These are phyloP conservation scores for Turritopsis rubra DNA, from an alignment of 30 jellyfish, hydroid and myxozoan species.

Conservation along the genomic window DNA sequence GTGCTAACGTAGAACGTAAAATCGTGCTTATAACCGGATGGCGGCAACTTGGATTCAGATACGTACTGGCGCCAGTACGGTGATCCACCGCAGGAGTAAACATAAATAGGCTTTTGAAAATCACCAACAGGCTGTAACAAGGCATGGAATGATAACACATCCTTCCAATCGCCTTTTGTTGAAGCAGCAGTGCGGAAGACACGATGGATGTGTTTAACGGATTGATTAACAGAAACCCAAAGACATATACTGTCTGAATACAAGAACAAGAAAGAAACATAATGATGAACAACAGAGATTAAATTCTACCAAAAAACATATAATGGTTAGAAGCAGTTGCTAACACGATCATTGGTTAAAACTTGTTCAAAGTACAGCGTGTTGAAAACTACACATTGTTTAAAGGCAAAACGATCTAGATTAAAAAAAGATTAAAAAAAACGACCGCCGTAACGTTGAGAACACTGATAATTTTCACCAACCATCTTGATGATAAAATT, in stretches of 20 bases:
- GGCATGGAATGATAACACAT: conserved; percentile 62
- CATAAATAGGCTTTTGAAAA: conserved; percentile 50
- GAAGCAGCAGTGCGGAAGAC: conserved; percentile 69
- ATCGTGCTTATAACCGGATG: conserved; percentile 67
- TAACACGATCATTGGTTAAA: too few relatives aligned
- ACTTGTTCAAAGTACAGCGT: too few relatives aligned
- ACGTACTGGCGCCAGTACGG: conserved; percentile 96
- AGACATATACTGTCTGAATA: conserved; percentile 48
- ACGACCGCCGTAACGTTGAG: too few relatives aligned
- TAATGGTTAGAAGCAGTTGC: not conserved
- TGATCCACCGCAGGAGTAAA: conserved; percentile 79
- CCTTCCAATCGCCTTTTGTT: conserved; percentile 76
- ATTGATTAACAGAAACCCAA: conserved; percentile 67
- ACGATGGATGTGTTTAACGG: conserved; percentile 38
- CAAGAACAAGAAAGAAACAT: not conserved
- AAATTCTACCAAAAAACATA: not conserved
- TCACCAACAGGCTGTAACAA: conserved; percentile 40
- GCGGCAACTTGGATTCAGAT: conserved; percentile 55
- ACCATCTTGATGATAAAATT: too few relatives aligned
- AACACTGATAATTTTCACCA: too few relatives aligned
- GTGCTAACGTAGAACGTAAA: conserved; percentile 57
- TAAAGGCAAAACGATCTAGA: too few relatives aligned
- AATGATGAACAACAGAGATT: not conserved
- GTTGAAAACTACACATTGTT: too few relatives aligned
- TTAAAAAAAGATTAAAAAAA: too few relatives aligned